Evolutionary conservation across 1,140 invertebrate genomes (phyloP).

Genomic region (Pachypeltis micranthus): DNA sequence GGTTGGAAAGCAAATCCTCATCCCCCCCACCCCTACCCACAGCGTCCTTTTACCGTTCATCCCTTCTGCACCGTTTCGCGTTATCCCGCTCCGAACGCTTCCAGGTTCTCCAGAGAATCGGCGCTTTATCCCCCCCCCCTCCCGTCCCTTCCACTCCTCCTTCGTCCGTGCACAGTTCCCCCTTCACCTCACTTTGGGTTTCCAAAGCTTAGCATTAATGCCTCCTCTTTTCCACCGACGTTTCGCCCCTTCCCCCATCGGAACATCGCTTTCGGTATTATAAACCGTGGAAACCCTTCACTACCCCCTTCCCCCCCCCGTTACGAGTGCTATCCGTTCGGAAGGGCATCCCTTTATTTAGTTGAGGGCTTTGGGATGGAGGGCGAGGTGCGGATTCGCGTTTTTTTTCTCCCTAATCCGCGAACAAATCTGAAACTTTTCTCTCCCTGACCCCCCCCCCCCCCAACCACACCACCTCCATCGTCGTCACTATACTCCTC

Average conservation of each 20-base stretch:
- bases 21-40: not conserved
- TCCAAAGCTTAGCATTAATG: constrained; percentile 12
- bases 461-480: too few species aligned
- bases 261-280: too few species aligned
- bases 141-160: not conserved
- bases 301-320: constrained; percentile 5
- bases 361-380: constrained; percentile 1
- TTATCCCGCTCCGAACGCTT: too few species aligned
- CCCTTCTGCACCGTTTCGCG: too few species aligned
- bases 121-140: not conserved
- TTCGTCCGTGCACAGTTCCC: too few species aligned
- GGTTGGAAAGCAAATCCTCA: constrained; percentile 13
- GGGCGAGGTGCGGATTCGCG: too few species aligned
- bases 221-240: too few species aligned
- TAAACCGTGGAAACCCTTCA: constrained; percentile 14
- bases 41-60: not conserved
- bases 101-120: not conserved
- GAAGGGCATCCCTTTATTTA: constrained; percentile 15
- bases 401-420: constrained; percentile 48
- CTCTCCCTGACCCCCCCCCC: too few species aligned
- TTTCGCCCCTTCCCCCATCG: too few species aligned
- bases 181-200: not conserved
- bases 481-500: too few species aligned
- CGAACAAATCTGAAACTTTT: not conserved
- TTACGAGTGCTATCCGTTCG: too few species aligned